Evolutionary conservation across 2,797 vertebrate species (phyloP).

Genomic region (Arnoldichthys spilopterus): DNA sequence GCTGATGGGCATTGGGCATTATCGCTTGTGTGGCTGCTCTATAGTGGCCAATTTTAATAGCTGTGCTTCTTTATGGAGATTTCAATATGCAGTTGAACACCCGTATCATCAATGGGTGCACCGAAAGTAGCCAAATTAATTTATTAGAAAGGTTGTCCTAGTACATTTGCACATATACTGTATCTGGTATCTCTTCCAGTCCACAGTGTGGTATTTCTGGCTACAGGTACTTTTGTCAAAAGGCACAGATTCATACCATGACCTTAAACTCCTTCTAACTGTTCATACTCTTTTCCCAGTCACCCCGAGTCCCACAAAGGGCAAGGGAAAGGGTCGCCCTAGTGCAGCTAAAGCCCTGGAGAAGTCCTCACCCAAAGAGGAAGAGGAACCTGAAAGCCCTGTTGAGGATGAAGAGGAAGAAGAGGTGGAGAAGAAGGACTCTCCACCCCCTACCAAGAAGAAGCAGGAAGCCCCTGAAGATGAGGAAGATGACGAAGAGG

Average conservation of each 20-base stretch:
- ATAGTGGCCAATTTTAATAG: background rate
- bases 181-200: too few relatives aligned
- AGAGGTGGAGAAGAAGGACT: slow-evolving; percentile 81
- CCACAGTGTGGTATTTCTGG: background rate
- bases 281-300: slow-evolving; percentile 74
- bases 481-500: slow-evolving; percentile 70
- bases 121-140: too few relatives aligned
- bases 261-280: background rate
- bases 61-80: background rate
- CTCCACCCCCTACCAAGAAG: slow-evolving; percentile 86
- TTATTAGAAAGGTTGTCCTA: background rate
- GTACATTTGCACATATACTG: background rate
- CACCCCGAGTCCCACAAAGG: slow-evolving; percentile 96
- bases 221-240: background rate
- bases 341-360: slow-evolving; percentile 90
- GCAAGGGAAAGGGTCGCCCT: slow-evolving; percentile 95
- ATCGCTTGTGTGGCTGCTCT: too few relatives aligned
- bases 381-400: slow-evolving; percentile 78
- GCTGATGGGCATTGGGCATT: background rate
- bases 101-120: too few relatives aligned
- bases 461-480: slow-evolving; percentile 72
- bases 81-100: too few relatives aligned
- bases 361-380: slow-evolving; percentile 95
- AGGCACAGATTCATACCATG: background rate
- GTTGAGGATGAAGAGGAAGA: slow-evolving; percentile 80